Conservation (phyloP, 2,113 vertebrate species). For the Thermophis baileyi region DNA sequence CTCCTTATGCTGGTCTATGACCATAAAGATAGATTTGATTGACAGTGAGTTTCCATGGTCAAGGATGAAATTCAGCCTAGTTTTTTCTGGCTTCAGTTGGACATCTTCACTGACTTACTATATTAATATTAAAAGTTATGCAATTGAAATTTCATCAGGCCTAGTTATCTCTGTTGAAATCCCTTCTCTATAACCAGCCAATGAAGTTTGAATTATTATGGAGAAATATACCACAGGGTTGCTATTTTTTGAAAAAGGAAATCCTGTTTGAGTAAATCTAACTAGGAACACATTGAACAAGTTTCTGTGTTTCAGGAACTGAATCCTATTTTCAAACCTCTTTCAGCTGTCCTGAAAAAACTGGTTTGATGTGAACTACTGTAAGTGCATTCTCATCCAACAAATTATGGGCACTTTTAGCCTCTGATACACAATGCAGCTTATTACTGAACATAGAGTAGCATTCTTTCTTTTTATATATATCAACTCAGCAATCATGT, state of each 20-base stretch:
- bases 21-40: not conserved
- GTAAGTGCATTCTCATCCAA: not conserved
- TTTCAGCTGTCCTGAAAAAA: not conserved
- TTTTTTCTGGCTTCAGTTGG: not conserved
- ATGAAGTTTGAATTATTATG: not conserved
- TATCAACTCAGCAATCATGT: not conserved
- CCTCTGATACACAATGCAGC: not conserved
- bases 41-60: not conserved
- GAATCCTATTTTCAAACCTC: not conserved
- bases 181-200: not conserved
- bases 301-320: not conserved
- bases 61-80: not conserved
- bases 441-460: not conserved
- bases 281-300: not conserved
- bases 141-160: not conserved
- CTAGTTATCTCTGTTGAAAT: not conserved
- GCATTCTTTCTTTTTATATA: not conserved
- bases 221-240: not conserved
- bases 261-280: not conserved
- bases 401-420: not conserved
- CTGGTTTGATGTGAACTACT: not conserved
- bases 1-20: not conserved
- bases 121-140: not conserved
- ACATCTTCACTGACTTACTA: not conserved
- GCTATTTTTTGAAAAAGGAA: not conserved